Evolutionary conservation across 2,797 vertebrate species (phyloP), one percentile per base, ranked within the genome.

Genomic region (Novumbra hubbsi): DNA sequence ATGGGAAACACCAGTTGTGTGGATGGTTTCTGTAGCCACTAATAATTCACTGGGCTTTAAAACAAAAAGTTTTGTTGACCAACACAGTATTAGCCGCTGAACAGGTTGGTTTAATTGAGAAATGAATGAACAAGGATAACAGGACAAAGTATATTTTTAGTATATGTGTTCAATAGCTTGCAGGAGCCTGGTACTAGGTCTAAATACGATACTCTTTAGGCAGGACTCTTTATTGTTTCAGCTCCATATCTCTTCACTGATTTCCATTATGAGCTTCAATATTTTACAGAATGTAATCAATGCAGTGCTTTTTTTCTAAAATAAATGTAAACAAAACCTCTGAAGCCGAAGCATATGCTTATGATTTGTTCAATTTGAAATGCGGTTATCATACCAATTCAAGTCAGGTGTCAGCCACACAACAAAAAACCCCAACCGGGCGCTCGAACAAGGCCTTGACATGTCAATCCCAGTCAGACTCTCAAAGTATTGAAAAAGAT

Each of bases 1-100:
- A 34, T 77, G 78, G 73, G 66, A 88, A 81, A 83, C 60, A 4
- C 8, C 68, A 73, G 48, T 78, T 73, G 68, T 71, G 76, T 84
- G 87, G 86, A 75, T 88, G 87, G 82, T 84, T 74, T 72, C 73
- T 81, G 81, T 72, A 21, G 27, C 63, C 0, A 62, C 1, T 17
- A 68, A 77, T 32, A 32, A 60, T 32, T 8, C 68, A 52, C 14
- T 49, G 19, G 79, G 79, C 76, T 70, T 81, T 88, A 88, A 90
- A 88, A 76, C 64, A 81, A 5, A 66, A 17, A 0, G 0, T 69
- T 69, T 69, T 70, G 55, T 70, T 19, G 68, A 50, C 41, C 45
- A 2, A 14, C 38, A 52, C 50, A n/a, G 52, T 55, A 55, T 19
- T 19, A 55, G 4, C 69, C 21, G 27, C 30, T 32, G 27, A 70